Conservation (phyloP, 2,113 vertebrate genomes). For the Chloropsis cyanopogon region DNA sequence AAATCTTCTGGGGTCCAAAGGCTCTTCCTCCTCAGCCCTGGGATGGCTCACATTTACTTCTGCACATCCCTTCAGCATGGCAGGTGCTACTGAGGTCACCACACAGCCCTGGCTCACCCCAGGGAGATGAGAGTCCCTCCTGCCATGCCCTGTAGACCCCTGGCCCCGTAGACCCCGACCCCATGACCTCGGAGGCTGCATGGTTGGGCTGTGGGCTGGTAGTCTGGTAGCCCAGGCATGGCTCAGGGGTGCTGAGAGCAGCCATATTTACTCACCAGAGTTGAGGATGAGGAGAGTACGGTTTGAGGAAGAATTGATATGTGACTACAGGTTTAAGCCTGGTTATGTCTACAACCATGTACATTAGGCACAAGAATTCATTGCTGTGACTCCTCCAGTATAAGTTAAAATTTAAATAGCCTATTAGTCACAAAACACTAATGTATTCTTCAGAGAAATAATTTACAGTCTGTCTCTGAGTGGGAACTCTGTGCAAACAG, state of each 20-base stretch:
- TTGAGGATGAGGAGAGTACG: accelerated
- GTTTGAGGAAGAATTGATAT: neutral
- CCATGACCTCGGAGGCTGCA: accelerated
- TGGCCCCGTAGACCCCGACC: accelerated
- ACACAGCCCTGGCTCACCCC: neutral
- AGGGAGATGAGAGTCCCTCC: neutral
- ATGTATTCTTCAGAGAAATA: constrained; percentile 11
- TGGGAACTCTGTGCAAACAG: neutral
- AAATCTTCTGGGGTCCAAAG: neutral
- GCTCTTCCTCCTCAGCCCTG: neutral
- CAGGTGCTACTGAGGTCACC: accelerated
- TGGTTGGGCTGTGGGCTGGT: accelerated
- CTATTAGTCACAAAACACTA: neutral
- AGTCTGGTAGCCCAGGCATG: accelerated
- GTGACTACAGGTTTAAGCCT: neutral
- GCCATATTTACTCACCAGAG: neutral
- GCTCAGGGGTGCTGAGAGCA: accelerated
- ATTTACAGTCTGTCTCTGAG: neutral
- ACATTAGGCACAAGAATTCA: neutral
- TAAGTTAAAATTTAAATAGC: neutral
- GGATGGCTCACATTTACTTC: neutral
- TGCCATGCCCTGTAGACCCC: too few relatives aligned
- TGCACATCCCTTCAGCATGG: neutral
- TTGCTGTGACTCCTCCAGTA: neutral
- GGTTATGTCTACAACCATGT: neutral